These are phyloP conservation scores for Drosophila nigrodunni DNA, from an alignment of 1,140 invertebrate genomes.

Conservation along the genomic window DNA sequence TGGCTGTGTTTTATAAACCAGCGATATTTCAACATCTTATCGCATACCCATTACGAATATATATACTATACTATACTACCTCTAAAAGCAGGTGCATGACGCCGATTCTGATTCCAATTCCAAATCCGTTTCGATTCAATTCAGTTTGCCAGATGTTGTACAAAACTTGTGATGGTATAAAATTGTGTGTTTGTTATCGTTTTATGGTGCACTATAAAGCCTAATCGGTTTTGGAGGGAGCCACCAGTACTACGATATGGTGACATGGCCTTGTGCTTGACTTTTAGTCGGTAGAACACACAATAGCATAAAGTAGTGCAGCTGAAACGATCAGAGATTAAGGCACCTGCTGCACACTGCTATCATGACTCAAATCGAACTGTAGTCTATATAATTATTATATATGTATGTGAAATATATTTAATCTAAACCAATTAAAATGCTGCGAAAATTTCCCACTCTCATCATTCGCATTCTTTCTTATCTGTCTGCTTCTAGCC, in stretches of 20 bases:
- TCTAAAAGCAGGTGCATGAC: conserved; percentile 24
- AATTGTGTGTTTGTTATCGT: conserved; percentile 13
- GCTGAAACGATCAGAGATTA: conserved; percentile 15
- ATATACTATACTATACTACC: background rate
- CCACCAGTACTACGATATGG: background rate
- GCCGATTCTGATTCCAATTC: background rate
- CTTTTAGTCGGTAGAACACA: conserved; percentile 31
- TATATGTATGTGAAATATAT: background rate
- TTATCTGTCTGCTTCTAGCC: no score
- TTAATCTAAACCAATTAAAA: conserved; percentile 27
- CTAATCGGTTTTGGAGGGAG: conserved; percentile 4
- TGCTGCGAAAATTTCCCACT: background rate
- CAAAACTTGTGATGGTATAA: background rate
- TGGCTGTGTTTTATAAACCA: conserved; percentile 1
- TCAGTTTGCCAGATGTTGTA: conserved; percentile 22
- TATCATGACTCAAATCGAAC: conserved; percentile 15
- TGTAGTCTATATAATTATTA: conserved; percentile 1
- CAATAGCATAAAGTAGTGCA: background rate
- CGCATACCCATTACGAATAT: conserved; percentile 20
- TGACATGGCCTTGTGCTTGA: conserved; percentile 54
- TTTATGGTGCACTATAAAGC: conserved; percentile 21
- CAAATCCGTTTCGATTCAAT: background rate
- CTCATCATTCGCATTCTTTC: background rate
- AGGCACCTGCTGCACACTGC: background rate
- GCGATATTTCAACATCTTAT: conserved; percentile 26